Percentiles rank a stretch among this genome's conserved stretches.
Conservation (phyloP, 2,797 vertebrate genomes). For the Poeciliopsis presidionis region DNA sequence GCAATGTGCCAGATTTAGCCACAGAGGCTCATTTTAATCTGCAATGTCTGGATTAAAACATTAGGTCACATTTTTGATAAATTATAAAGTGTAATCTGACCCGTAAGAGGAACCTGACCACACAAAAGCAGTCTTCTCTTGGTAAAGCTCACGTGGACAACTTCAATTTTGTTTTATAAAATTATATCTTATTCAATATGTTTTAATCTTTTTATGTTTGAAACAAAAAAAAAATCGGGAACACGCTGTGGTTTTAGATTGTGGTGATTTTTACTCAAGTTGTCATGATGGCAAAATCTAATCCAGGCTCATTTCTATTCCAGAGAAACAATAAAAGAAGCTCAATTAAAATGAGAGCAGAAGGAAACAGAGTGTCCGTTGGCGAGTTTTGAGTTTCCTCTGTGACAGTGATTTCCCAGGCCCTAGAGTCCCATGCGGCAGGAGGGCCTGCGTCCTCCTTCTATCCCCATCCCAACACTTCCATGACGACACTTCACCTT, state of each 20-base stretch:
- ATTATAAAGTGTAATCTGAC: background rate
- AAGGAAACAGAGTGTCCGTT: conserved; percentile 19
- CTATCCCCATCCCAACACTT: conserved; percentile 70
- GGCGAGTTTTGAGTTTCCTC: conserved; percentile 33
- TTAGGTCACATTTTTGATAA: background rate
- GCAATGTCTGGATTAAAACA: background rate
- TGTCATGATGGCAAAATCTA: background rate
- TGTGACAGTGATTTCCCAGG: conserved; percentile 76
- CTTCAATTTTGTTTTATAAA: background rate
- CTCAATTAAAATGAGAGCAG: conserved; percentile 10
- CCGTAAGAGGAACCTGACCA: conserved; percentile 1
- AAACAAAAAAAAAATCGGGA: background rate
- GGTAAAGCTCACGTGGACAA: background rate
- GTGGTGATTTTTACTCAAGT: background rate
- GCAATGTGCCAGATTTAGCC: background rate
- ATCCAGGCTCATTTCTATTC: background rate
- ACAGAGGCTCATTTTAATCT: background rate
- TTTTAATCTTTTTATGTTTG: background rate
- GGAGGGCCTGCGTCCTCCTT: conserved; percentile 67
- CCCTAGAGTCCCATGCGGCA: conserved; percentile 65
- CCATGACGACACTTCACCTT: conserved; percentile 81
- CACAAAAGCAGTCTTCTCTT: background rate
- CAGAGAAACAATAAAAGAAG: conserved; percentile 11
- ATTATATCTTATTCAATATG: background rate
- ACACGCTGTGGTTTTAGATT: background rate